Evolutionary conservation across 2,113 vertebrate species (phyloP), one percentile per base, ranked within the genome.

Genomic region (Gopherus flavomarginatus): DNA sequence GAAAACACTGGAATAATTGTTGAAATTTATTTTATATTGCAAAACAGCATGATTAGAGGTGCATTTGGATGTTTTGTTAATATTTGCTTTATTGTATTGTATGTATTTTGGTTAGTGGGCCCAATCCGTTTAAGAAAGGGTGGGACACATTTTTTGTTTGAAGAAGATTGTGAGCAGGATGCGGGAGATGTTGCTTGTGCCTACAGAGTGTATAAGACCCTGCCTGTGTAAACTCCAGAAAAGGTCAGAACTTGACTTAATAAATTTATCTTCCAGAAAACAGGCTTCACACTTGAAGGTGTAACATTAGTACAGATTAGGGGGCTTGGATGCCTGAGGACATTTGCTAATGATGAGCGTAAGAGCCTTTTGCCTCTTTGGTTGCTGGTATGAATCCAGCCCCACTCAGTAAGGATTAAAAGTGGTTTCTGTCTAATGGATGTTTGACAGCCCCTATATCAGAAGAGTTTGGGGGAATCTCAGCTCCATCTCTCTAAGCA

Each of bases 381-480:
- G 65, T 88, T 62, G 5, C 78, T 22, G 42, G 5, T 53, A 65
- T 17, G 26, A n/a, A 50, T 5, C 85, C 42, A 9, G 8, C 62
- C 82, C 56, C 56, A 12, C 35, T 35, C 11, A 22, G 2, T 2
- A 75, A 8, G 14, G 54, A 16, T 77, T 88, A 54, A 54, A 65
- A 91, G 31, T 56, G 35, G 0, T 62, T 42, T 24, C 8, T 62
- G n/a, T 94, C 65, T 26, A 13, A 0, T 0, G 26, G 35, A 42
- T n/a, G 5, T 49, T 89, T 26, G 4, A 11, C 49, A 31, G 14
- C 54, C 75, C 77, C 26, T 0, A 0, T 78, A 26, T 44, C 0
- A 0, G 21, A 2, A 4, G 21, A 82, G 21, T 21, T 65, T 2
- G 10, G 53, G 19, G 53, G 19, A 77, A 12, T 81, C 72, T 50